These are phyloP conservation scores for Spilarctia lutea DNA, from an alignment of 2,888 invertebrate species.

Conservation along the genomic window DNA sequence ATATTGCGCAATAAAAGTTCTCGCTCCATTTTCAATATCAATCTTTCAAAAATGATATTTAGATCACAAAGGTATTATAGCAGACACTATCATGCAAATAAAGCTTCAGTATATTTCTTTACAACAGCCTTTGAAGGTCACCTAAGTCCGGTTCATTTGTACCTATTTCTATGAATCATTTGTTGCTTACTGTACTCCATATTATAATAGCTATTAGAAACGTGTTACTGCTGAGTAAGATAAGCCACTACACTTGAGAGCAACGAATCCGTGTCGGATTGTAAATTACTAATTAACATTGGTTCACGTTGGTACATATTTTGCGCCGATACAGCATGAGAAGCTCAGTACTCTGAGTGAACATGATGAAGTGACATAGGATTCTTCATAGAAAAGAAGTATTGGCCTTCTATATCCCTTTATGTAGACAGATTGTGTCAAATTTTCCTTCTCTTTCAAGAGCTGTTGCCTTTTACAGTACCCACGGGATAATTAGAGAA, in stretches of 20 bases:
- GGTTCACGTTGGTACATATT: too few relatives aligned
- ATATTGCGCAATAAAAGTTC: not conserved
- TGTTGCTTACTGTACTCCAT: not conserved
- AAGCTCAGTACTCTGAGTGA: too few relatives aligned
- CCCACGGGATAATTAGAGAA: too few relatives aligned
- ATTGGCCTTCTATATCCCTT: too few relatives aligned
- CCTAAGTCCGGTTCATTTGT: conserved; percentile 15
- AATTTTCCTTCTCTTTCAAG: too few relatives aligned
- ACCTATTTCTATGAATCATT: conserved; percentile 4
- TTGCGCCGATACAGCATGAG: too few relatives aligned
- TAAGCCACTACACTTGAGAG: not conserved
- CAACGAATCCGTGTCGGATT: not conserved
- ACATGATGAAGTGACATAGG: too few relatives aligned
- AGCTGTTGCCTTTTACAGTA: too few relatives aligned
- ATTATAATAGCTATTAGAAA: not conserved
- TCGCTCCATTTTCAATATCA: not conserved
- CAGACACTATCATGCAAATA: not conserved
- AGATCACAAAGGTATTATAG: not conserved
- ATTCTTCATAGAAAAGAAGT: too few relatives aligned
- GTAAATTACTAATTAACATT: not conserved
- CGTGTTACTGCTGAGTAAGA: not conserved
- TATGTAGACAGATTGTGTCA: too few relatives aligned
- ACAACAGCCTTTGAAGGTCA: conserved; percentile 15
- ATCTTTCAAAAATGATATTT: not conserved
- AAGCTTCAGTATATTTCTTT: not conserved